Evolutionary conservation across 1,140 invertebrate genomes (phyloP).

Genomic region (Procambarus clarkii): DNA sequence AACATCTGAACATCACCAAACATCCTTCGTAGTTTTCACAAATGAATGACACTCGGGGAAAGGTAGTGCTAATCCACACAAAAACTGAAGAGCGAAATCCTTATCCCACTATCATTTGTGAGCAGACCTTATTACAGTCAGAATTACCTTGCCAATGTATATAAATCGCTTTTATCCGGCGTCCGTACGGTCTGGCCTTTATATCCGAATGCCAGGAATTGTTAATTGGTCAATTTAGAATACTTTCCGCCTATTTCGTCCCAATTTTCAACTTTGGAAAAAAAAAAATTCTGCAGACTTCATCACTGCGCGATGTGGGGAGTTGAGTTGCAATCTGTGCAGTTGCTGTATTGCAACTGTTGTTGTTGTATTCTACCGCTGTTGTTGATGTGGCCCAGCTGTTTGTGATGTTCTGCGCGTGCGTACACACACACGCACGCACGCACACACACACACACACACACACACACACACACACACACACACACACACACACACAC

Average conservation of each 20-base stretch:
- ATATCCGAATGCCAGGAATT: slow-evolving; percentile 30
- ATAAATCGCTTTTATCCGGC: not conserved
- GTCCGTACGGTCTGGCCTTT: not conserved
- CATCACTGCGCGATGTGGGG: not conserved
- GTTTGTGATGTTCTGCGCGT: too few species aligned
- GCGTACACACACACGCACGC: too few species aligned
- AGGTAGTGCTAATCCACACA: not conserved
- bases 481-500: too few species aligned
- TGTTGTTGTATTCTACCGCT: too few species aligned
- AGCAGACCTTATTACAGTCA: too few species aligned
- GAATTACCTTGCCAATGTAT: not conserved
- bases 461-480: too few species aligned
- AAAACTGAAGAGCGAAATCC: not conserved
- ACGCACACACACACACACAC: too few species aligned
- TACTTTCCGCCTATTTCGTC: slow-evolving; percentile 36
- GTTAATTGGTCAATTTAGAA: slow-evolving; percentile 41
- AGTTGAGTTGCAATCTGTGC: not conserved
- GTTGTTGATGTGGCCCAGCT: too few species aligned
- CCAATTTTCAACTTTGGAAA: slow-evolving; percentile 24
- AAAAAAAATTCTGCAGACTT: not conserved
- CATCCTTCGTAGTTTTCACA: too few species aligned
- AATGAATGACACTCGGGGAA: not conserved
- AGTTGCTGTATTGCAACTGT: too few species aligned
- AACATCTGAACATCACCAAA: too few species aligned
- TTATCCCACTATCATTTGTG: not conserved